Percentiles rank a stretch among this genome's conserved stretches.
These are phyloP conservation scores for Celastrina argiolus DNA, from an alignment of 2,888 invertebrate species.

Conservation along the genomic window DNA sequence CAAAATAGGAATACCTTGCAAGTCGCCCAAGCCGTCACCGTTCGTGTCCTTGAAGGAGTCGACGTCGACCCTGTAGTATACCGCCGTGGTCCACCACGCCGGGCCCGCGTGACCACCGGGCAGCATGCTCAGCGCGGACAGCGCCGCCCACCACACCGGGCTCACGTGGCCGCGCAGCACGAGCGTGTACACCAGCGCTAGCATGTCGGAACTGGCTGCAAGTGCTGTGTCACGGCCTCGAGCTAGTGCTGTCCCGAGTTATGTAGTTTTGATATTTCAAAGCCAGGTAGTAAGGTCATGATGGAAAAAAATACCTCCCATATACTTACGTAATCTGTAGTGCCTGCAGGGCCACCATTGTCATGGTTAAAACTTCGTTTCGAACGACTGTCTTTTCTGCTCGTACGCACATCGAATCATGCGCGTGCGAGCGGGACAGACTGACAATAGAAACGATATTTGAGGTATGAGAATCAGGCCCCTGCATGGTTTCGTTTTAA, in stretches of 20 bases:
- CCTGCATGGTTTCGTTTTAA: no score
- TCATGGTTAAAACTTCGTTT: no score
- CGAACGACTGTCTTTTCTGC: not conserved
- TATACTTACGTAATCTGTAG: no score
- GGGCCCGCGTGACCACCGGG: slow-evolving; percentile 33
- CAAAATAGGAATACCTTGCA: slow-evolving; percentile 75
- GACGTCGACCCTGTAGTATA: slow-evolving; percentile 90
- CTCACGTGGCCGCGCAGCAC: slow-evolving; percentile 28
- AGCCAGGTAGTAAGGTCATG: not conserved
- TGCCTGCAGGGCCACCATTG: no score
- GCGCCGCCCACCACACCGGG: slow-evolving; percentile 47
- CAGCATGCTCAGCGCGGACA: slow-evolving; percentile 42
- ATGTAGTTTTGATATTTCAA: no score
- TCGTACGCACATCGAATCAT: no score
- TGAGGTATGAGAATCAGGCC: no score
- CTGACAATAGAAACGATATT: no score
- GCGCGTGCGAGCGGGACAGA: no score
- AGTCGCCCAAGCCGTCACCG: slow-evolving; percentile 91
- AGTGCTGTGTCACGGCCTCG: not conserved
- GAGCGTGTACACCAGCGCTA: not conserved
- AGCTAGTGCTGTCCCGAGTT: not conserved
- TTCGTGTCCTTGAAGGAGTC: slow-evolving; percentile 90
- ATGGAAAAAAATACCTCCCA: no score
- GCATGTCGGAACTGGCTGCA: not conserved
- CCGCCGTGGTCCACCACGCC: slow-evolving; percentile 87